These are phyloP conservation scores for Leptinotarsa lineolata DNA, from an alignment of 1,140 invertebrate genomes.

Conservation along the genomic window DNA sequence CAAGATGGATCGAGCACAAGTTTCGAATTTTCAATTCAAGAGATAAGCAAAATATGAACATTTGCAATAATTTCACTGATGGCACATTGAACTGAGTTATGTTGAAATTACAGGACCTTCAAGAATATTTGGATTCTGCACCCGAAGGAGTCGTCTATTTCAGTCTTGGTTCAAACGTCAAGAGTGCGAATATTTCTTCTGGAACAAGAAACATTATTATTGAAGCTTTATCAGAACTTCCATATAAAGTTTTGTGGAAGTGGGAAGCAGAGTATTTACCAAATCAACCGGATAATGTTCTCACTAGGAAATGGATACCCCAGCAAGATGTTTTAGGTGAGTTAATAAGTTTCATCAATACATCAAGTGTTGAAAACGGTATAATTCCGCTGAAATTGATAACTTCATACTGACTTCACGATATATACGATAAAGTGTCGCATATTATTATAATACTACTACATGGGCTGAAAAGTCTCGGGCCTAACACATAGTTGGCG, in stretches of 20 bases:
- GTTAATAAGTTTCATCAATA: neutral
- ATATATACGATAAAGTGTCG: too few relatives aligned
- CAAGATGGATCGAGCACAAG: too few relatives aligned
- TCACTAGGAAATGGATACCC: constrained; percentile 65
- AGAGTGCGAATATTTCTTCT: constrained; percentile 60
- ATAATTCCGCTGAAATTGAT: too few relatives aligned
- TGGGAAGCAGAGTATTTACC: constrained; percentile 56
- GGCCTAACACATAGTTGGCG: too few relatives aligned
- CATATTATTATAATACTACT: too few relatives aligned
- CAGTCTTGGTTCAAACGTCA: constrained; percentile 62
- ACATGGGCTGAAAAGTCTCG: too few relatives aligned
- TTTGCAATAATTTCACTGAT: too few relatives aligned
- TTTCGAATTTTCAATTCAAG: too few relatives aligned
- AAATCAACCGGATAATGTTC: constrained; percentile 59
- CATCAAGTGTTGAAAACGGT: neutral
- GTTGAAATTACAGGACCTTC: constrained; percentile 51
- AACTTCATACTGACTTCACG: too few relatives aligned
- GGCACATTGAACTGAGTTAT: too few relatives aligned
- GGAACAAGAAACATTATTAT: constrained; percentile 58
- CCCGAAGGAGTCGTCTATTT: constrained; percentile 63
- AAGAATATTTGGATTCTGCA: constrained; percentile 54
- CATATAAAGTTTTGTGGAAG: constrained; percentile 42
- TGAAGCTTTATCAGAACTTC: constrained; percentile 57
- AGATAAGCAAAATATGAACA: too few relatives aligned
- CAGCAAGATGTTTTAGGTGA: constrained; percentile 55